A percentile compares a stretch with the other conserved stretches of the same genome.
phyloP scores from a whole-genome alignment of 2,113 vertebrate species.

The Hucho hucho region DNA sequence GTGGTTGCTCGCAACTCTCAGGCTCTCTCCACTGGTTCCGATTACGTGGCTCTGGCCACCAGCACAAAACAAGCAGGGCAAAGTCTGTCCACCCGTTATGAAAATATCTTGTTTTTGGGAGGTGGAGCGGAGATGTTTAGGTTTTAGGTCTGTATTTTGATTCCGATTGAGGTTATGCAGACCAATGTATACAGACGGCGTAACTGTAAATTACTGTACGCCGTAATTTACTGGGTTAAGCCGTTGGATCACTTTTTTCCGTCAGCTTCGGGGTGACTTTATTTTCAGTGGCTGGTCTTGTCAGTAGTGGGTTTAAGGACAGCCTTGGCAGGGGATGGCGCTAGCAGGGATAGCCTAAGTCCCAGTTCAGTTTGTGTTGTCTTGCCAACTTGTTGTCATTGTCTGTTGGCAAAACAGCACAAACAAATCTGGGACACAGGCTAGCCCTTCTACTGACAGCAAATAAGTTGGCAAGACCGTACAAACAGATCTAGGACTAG shows the following conservation, averaged over 20 bases:
- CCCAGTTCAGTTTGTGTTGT: not conserved
- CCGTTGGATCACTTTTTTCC: not conserved
- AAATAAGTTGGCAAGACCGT: no score
- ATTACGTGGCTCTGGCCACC: conserved; percentile 45
- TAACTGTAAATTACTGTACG: conserved; percentile 49
- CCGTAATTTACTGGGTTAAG: conserved; percentile 42
- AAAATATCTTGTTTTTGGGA: conserved; percentile 50
- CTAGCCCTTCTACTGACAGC: no score
- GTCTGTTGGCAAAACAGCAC: no score
- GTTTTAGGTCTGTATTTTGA: conserved; percentile 46
- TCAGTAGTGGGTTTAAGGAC: not conserved
- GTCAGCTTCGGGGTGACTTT: not conserved
- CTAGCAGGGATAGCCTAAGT: not conserved
- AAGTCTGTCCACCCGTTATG: conserved; percentile 48
- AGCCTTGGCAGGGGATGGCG: not conserved
- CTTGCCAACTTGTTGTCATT: not conserved
- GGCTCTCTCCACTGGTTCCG: conserved; percentile 50
- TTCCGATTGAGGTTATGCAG: conserved; percentile 46
- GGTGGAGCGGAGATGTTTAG: conserved; percentile 52
- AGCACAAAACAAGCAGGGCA: conserved; percentile 42
- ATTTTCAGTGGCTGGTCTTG: not conserved
- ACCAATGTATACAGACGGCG: conserved; percentile 28
- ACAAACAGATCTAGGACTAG: no score
- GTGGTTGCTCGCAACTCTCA: conserved; percentile 60
- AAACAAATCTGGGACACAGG: no score